Conservation (phyloP, 2,113 vertebrate genomes). For the Phalacrocorax brasilianus region DNA sequence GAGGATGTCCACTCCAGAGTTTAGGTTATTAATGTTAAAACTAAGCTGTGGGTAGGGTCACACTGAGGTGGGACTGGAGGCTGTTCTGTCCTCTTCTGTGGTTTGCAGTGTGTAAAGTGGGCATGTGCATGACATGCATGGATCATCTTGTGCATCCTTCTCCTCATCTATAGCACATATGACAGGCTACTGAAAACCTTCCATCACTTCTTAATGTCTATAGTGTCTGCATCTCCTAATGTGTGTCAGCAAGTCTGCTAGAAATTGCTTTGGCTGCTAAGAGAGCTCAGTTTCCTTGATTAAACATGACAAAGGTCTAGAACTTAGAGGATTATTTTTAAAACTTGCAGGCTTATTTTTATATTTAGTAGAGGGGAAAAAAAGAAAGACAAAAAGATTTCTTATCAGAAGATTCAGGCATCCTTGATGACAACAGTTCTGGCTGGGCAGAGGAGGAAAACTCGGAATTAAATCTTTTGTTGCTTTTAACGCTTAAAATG, state of each 20-base stretch:
- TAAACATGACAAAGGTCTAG: not conserved
- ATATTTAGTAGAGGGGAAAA: not conserved
- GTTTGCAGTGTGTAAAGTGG: not conserved
- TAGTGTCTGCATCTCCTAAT: not conserved
- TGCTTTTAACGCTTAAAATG: constrained; percentile 43
- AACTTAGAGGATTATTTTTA: not conserved
- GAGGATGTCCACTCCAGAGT: not conserved
- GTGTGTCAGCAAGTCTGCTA: not conserved
- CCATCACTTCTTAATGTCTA: not conserved
- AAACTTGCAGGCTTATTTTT: not conserved
- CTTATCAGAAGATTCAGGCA: not conserved
- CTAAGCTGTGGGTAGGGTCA: not conserved
- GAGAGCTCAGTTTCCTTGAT: not conserved
- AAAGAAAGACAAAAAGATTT: not conserved
- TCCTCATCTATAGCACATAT: not conserved
- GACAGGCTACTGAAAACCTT: not conserved
- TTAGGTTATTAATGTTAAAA: not conserved
- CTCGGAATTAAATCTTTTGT: constrained; percentile 31
- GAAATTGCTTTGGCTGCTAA: not conserved
- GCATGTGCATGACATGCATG: rapidly evolving
- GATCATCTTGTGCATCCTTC: not conserved
- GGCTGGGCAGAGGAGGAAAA: not conserved
- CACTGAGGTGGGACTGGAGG: not conserved
- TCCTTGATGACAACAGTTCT: constrained; percentile 16
- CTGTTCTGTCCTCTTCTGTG: not conserved